Conservation (phyloP, 2,113 vertebrate genomes). For the Cyprinodon variegatus region DNA sequence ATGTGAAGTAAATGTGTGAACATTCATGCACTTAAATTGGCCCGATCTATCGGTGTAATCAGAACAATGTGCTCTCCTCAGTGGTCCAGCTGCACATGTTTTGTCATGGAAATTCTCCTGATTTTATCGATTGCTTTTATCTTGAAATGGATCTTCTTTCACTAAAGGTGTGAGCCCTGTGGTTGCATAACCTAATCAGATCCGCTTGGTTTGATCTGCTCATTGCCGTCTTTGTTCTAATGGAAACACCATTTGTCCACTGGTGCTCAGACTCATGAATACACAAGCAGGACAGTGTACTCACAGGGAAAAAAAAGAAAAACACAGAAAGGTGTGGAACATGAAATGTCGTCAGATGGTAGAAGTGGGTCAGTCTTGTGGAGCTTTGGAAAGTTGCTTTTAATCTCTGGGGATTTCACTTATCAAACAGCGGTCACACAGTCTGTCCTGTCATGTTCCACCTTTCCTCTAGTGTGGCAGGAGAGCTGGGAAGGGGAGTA, state of each 20-base stretch:
- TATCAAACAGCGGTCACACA: background rate
- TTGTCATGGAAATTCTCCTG: slow-evolving; percentile 76
- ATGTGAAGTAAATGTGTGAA: background rate
- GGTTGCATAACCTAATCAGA: slow-evolving; percentile 40
- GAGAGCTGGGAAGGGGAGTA: slow-evolving; percentile 33
- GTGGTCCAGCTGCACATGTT: slow-evolving; percentile 63
- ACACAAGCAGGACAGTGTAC: slow-evolving; percentile 25
- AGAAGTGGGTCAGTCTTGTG: slow-evolving; percentile 5
- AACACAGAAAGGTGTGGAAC: slow-evolving; percentile 29
- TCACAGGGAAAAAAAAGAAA: background rate
- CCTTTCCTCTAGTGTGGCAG: slow-evolving; percentile 9
- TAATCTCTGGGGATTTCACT: slow-evolving; percentile 8
- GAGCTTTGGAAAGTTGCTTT: slow-evolving; percentile 16
- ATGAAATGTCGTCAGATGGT: slow-evolving; percentile 21
- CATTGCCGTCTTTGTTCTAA: slow-evolving; percentile 47
- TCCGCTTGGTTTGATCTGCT: slow-evolving; percentile 57
- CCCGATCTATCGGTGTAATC: slow-evolving; percentile 50
- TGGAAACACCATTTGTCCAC: slow-evolving; percentile 37
- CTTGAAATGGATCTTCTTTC: slow-evolving; percentile 44
- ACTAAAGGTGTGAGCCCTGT: slow-evolving; percentile 53
- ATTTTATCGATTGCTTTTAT: slow-evolving; percentile 70
- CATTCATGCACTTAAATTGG: slow-evolving; percentile 9
- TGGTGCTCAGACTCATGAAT: slow-evolving; percentile 51
- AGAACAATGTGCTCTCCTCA: slow-evolving; percentile 64
- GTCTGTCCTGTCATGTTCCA: background rate